These are phyloP conservation scores for Pelecanoides urinatrix DNA, from an alignment of 2,113 vertebrate species.

Conservation along the genomic window DNA sequence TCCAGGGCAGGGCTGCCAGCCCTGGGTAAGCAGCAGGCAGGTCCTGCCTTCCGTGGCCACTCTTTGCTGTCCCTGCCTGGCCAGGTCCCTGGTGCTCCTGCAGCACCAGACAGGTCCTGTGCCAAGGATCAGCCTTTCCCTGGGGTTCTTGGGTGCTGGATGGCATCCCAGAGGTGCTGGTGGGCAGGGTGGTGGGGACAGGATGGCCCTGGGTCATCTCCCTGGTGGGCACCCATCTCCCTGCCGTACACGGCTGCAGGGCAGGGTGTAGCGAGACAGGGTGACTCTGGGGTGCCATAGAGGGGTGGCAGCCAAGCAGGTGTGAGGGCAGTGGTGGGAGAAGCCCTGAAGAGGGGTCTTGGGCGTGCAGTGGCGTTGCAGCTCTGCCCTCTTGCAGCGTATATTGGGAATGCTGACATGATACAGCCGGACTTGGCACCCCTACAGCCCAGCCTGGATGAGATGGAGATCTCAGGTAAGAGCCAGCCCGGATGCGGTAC, in stretches of 20 bases:
- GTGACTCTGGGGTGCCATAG: not conserved
- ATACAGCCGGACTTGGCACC: constrained; percentile 93
- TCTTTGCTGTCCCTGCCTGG: not conserved
- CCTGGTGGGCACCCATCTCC: not conserved
- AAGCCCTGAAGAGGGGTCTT: not conserved
- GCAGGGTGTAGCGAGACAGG: not conserved
- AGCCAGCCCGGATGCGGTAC: fast-evolving
- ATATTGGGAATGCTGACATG: constrained; percentile 92
- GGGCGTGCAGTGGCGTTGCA: not conserved
- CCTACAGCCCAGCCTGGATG: constrained; percentile 92
- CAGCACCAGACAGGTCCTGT: not conserved
- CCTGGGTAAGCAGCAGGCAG: not conserved
- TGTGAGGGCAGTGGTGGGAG: not conserved
- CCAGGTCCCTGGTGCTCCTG: not conserved
- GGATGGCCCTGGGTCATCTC: not conserved
- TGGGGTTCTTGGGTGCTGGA: not conserved
- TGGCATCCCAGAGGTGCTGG: not conserved
- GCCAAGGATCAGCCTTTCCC: not conserved
- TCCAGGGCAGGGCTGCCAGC: not conserved
- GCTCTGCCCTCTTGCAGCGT: constrained; percentile 72
- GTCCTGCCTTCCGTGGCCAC: not conserved
- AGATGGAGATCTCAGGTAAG: constrained; percentile 95
- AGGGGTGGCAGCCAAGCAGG: not conserved
- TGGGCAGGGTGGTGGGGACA: not conserved
- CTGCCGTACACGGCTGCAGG: fast-evolving